Evolutionary conservation across 2,113 vertebrate species (phyloP).

Genomic region (Pantherophis guttatus): DNA sequence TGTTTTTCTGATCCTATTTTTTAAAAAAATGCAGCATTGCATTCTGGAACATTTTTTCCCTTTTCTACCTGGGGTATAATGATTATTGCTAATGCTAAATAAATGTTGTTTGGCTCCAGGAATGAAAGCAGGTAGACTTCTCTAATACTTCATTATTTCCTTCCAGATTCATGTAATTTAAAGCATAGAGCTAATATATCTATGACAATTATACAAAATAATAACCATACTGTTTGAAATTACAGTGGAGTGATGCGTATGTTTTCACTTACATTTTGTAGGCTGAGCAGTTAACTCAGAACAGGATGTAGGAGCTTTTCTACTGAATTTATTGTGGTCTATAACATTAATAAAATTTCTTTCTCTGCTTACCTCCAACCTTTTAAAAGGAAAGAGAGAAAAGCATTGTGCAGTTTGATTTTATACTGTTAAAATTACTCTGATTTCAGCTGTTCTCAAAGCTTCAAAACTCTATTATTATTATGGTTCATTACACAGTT

Average conservation of each 20-base stretch:
- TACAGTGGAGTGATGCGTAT: background rate
- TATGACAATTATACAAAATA: constrained; percentile 6
- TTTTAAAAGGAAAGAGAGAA: background rate
- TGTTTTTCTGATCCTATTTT: background rate
- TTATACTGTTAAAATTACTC: background rate
- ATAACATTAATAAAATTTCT: background rate
- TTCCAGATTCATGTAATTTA: background rate
- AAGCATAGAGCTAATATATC: background rate
- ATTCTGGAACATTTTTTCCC: background rate
- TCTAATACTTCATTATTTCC: background rate
- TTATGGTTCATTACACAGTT: background rate
- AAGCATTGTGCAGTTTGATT: background rate
- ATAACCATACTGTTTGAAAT: background rate
- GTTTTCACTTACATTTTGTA: background rate
- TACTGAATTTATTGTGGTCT: background rate
- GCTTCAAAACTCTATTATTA: background rate
- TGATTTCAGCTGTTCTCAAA: background rate
- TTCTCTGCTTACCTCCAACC: background rate
- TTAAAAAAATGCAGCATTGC: background rate
- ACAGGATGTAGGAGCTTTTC: background rate
- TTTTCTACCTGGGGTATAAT: background rate
- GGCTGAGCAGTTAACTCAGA: background rate
- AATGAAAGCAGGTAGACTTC: background rate
- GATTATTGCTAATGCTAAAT: background rate
- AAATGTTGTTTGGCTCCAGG: background rate